A percentile compares a stretch with the other conserved stretches of the same genome.
phyloP scores from a whole-genome alignment of 2,888 invertebrate species.

The Leptinotarsa haldemani region DNA sequence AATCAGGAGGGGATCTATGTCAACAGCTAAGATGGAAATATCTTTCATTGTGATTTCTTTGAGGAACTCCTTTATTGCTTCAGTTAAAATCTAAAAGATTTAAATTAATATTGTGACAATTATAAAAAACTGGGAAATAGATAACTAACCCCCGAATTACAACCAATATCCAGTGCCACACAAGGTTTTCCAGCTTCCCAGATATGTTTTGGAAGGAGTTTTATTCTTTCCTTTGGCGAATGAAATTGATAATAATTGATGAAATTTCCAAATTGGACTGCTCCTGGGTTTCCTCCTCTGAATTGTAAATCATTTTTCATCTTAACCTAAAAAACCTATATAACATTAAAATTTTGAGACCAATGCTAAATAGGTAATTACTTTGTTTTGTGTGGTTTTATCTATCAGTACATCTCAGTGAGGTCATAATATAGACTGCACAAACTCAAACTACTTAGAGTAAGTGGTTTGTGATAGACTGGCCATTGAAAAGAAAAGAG shows the following conservation, averaged over 20 bases:
- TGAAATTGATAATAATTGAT: constrained; percentile 90
- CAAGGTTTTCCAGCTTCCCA: constrained; percentile 50
- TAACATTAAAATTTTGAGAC: too few species aligned
- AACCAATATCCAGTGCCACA: constrained; percentile 72
- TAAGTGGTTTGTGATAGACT: too few species aligned
- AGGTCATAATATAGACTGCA: too few species aligned
- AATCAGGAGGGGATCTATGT: constrained; percentile 80
- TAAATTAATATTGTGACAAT: not conserved
- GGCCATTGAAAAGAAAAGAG: too few species aligned
- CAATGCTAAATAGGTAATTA: too few species aligned
- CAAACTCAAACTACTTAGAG: too few species aligned
- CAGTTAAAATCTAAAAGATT: constrained; percentile 73
- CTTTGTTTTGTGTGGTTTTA: too few species aligned
- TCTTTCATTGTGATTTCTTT: constrained; percentile 63
- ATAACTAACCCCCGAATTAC: constrained; percentile 78
- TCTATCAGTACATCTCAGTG: too few species aligned
- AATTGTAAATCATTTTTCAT: constrained; percentile 56
- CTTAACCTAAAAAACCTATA: too few species aligned
- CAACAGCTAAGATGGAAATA: constrained; percentile 74
- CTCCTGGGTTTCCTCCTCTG: constrained; percentile 77
- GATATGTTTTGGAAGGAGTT: constrained; percentile 71
- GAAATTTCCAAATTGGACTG: constrained; percentile 84
- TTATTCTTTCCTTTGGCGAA: constrained; percentile 75
- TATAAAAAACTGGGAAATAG: not conserved
- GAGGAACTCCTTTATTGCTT: constrained; percentile 70